These are phyloP conservation scores for Nymphalis polychloros DNA, from an alignment of 2,888 invertebrate species.

Conservation along the genomic window DNA sequence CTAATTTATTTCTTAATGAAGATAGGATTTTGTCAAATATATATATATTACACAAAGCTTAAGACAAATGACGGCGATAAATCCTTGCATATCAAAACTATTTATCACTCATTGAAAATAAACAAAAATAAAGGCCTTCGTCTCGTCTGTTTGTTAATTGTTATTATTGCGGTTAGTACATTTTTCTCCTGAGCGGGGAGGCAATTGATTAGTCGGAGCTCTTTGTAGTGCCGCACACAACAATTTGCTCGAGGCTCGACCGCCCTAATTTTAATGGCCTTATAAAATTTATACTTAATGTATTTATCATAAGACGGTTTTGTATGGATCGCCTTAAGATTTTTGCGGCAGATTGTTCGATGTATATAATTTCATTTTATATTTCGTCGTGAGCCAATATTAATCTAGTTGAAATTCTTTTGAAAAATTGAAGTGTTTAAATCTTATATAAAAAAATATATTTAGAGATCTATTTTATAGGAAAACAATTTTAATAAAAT, in stretches of 20 bases:
- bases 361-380: not conserved
- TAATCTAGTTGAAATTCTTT: no score
- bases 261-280: constrained; percentile 82
- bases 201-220: constrained; percentile 78
- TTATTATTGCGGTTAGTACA: constrained; percentile 42
- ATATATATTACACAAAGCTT: not conserved
- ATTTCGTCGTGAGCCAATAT: not conserved
- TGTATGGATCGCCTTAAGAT: constrained; percentile 47
- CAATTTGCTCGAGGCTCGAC: constrained; percentile 79
- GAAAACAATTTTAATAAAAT: no score
- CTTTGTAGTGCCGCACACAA: constrained; percentile 77
- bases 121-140: constrained; percentile 12
- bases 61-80: constrained; percentile 3
- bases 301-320: constrained; percentile 72
- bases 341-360: not conserved
- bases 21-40: not conserved
- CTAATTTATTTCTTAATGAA: no score
- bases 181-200: constrained; percentile 42
- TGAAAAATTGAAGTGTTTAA: no score
- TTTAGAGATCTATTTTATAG: no score
- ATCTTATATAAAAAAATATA: no score
- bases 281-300: constrained; percentile 81
- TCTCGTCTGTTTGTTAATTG: constrained; percentile 35
- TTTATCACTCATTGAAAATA: constrained; percentile 17
- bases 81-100: constrained; percentile 11